phyloP scores from a whole-genome alignment of 2,888 invertebrate genomes.

The Caenorhabditis sp. region DNA sequence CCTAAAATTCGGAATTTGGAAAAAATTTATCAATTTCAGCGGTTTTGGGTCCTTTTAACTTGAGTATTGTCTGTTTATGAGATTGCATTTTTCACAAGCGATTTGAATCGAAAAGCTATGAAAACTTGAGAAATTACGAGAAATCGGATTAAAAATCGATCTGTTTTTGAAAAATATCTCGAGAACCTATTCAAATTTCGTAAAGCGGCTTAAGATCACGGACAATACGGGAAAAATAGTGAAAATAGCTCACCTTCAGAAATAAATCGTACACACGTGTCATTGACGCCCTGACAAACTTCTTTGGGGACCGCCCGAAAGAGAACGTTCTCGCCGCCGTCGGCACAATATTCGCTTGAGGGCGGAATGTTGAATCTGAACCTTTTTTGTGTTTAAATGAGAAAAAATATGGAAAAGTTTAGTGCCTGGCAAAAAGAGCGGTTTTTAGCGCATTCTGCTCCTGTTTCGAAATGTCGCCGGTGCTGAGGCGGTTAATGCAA shows the following conservation, averaged over 20 bases:
- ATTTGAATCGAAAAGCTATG: no score
- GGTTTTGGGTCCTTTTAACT: no score
- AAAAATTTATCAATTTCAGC: no score
- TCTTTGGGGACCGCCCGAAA: conserved; percentile 23
- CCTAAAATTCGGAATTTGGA: conserved; percentile 6
- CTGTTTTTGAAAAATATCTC: no score
- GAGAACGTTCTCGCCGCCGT: conserved; percentile 22
- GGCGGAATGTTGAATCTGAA: conserved; percentile 53
- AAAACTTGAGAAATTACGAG: no score
- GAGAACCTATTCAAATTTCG: no score
- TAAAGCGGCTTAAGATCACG: no score
- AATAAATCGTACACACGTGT: conserved; percentile 23
- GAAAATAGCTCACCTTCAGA: not conserved
- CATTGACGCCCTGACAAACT: conserved; percentile 18
- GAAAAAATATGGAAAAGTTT: not conserved
- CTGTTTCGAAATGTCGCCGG: conserved; percentile 4
- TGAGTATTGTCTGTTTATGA: no score
- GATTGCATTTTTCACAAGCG: no score
- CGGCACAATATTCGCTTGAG: conserved; percentile 41
- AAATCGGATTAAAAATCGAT: no score
- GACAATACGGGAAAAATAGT: no score
- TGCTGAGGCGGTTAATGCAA: conserved; percentile 39
- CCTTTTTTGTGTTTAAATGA: not conserved
- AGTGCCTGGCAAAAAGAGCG: conserved; percentile 25
- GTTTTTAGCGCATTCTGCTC: conserved; percentile 36